These are phyloP conservation scores for Puffinus mauretanicus DNA, from an alignment of 2,113 vertebrate species.

Conservation along the genomic window DNA sequence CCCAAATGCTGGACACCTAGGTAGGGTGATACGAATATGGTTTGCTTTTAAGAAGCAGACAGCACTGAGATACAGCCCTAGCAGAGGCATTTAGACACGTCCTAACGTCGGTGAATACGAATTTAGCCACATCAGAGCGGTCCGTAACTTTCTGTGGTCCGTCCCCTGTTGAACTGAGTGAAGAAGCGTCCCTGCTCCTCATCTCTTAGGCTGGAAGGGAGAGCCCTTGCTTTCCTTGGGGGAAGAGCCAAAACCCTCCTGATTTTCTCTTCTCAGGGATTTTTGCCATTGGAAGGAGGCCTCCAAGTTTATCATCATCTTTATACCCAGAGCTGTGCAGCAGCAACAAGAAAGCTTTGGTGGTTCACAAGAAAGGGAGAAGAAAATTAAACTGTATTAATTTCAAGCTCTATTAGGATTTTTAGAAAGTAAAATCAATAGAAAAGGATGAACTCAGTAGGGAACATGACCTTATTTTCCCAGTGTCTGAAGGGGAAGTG, in stretches of 20 bases:
- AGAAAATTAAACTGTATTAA: conserved; percentile 44
- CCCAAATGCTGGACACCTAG: not conserved
- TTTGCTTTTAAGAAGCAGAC: not conserved
- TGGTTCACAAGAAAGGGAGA: not conserved
- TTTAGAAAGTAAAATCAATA: conserved; percentile 53
- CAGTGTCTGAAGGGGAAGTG: conserved; percentile 10
- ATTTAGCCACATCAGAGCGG: not conserved
- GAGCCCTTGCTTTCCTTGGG: not conserved
- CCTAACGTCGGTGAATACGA: not conserved
- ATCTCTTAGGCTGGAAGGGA: not conserved
- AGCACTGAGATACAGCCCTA: not conserved
- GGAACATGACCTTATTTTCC: conserved; percentile 44
- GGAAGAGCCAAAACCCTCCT: not conserved
- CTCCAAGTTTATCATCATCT: not conserved
- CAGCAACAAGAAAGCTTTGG: not conserved
- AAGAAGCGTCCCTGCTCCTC: not conserved
- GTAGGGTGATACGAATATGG: not conserved
- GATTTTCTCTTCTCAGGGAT: not conserved
- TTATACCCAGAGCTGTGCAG: not conserved
- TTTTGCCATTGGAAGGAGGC: not conserved
- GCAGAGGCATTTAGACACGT: not conserved
- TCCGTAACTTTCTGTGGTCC: not conserved
- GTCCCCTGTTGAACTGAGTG: not conserved
- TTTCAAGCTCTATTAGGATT: conserved; percentile 68
- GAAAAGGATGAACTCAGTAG: conserved; percentile 48